Base-by-base conservation (phyloP, 2,888 invertebrate genomes). In the Nematopogon swammerdamellus region DNA sequence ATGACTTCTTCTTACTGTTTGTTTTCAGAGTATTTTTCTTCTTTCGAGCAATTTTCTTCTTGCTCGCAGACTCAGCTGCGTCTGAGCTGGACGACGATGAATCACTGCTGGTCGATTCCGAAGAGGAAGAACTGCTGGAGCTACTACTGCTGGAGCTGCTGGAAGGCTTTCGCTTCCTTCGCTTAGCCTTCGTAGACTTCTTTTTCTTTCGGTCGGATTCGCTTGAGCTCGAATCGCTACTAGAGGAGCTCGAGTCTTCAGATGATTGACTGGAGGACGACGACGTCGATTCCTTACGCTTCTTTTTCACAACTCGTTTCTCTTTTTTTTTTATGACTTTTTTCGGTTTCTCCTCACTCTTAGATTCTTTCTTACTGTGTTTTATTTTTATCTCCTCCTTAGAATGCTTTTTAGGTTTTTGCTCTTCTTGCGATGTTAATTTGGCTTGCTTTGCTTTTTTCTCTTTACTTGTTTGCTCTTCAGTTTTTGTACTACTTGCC, bases 251-350 rank as follows among this genome's bases (percentile, higher is more conserved):
- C 18, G 69, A 62, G 16, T 68, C 68, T 18, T n/a, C n/a, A 43
- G 73, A 65, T 18, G 73, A 67, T 48, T 65, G 64, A 55, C 63
- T 67, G 19, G 76, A 70, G 18, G 50, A 51, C 29, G 67, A 64
- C 49, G 72, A 68, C 42, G 72, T 70, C 20, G 75, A 73, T n/a
- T 55, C 55, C 58, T 70, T 72, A 42, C 71, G 67, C 57, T 67
- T 72, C 54, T 64, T 57, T 45, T 54, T 49, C 42, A 51, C 18
- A 48, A 36, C 29, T 49, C n/a, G n/a, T n/a, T 52, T 55, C 51
- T 52, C 48, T 53, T 54, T 57, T 55, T 53, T 56, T 54, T 48
- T 51, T 11, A 46, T 30, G 47, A 44, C 53, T 55, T 63, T 56
- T 59, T 64, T 29, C 49, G 43, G 30, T 50, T 54, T 48, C 63